Evolutionary conservation across 2,888 invertebrate species (phyloP).

Genomic region (Scaptomyza cyrtandrae): DNA sequence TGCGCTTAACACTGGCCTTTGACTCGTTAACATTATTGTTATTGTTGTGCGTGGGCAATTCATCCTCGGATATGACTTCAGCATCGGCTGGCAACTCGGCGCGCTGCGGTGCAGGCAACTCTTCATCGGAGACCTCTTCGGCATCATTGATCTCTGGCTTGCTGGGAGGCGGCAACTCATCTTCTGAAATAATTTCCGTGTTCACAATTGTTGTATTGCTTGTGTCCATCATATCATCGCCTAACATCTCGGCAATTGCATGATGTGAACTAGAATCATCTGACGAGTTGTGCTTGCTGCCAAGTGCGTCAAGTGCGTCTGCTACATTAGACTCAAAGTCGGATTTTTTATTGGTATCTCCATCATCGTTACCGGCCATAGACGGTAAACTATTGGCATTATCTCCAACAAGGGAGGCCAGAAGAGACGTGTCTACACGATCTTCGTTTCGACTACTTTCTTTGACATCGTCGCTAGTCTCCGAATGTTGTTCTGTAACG

Average conservation of each 20-base stretch:
- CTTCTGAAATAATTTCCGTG: slow-evolving; percentile 94
- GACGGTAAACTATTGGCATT: slow-evolving; percentile 85
- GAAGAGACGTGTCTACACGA: slow-evolving; percentile 82
- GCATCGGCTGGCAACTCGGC: slow-evolving; percentile 90
- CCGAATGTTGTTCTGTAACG: slow-evolving; percentile 78
- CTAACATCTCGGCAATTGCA: slow-evolving; percentile 80
- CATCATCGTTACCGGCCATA: slow-evolving; percentile 81
- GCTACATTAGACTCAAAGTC: slow-evolving; percentile 74
- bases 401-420: slow-evolving; percentile 84
- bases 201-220: slow-evolving; percentile 87
- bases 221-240: slow-evolving; percentile 76
- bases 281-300: slow-evolving; percentile 73
- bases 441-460: slow-evolving; percentile 72
- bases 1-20: slow-evolving; percentile 55
- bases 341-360: slow-evolving; percentile 68
- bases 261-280: slow-evolving; percentile 82
- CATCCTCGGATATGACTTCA: slow-evolving; percentile 93
- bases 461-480: slow-evolving; percentile 83
- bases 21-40: slow-evolving; percentile 42
- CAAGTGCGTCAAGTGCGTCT: slow-evolving; percentile 58
- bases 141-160: slow-evolving; percentile 93
- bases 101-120: slow-evolving; percentile 89
- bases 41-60: slow-evolving; percentile 86
- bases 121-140: slow-evolving; percentile 92
- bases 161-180: slow-evolving; percentile 90